A percentile compares a stretch with the other conserved stretches of the same genome.
Evolutionary conservation across 2,113 vertebrate species (phyloP).

Genomic region (Regulus satrapa): DNA sequence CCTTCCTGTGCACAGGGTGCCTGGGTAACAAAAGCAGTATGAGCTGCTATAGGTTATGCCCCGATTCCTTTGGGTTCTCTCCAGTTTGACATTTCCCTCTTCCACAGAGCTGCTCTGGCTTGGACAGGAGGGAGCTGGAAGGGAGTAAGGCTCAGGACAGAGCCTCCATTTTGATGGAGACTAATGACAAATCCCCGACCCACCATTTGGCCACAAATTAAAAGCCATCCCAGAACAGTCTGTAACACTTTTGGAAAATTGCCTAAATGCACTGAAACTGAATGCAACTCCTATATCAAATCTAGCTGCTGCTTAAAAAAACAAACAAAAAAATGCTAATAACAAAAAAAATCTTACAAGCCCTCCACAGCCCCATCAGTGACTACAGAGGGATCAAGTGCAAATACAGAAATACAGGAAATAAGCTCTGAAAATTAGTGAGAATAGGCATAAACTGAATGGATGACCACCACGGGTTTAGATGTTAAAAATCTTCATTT

Average conservation of each 20-base stretch:
- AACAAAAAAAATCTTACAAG: background rate
- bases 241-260: background rate
- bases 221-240: background rate
- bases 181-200: background rate
- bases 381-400: background rate
- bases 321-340: background rate
- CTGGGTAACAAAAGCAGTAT: background rate
- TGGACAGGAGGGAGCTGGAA: background rate
- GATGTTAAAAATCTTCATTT: background rate
- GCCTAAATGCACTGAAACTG: background rate
- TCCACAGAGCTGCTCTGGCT: background rate
- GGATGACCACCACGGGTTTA: background rate
- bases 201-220: background rate
- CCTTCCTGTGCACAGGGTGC: background rate
- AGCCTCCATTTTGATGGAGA: background rate
- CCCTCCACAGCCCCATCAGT: background rate
- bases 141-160: background rate
- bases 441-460: background rate
- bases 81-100: background rate
- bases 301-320: background rate
- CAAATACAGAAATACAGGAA: background rate
- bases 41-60: background rate
- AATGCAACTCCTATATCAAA: background rate
- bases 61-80: background rate
- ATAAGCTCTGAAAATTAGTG: background rate